These are phyloP conservation scores for Phragmatobia fuliginosa DNA, from an alignment of 2,888 invertebrate genomes.

Conservation along the genomic window DNA sequence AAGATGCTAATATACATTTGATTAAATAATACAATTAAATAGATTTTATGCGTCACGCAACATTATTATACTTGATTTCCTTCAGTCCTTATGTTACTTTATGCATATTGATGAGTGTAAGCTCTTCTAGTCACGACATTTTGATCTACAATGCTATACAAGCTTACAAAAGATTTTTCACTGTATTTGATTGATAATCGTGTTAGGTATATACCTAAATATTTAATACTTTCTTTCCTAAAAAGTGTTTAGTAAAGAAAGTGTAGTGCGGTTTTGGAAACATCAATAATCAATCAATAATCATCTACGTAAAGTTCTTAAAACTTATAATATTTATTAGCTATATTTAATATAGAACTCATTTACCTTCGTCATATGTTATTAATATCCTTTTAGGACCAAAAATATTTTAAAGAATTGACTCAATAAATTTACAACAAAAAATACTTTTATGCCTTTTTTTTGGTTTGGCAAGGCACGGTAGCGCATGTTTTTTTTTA, in stretches of 20 bases:
- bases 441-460: no score
- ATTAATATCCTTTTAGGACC: not conserved
- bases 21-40: not conserved
- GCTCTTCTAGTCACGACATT: not conserved
- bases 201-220: no score
- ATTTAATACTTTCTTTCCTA: no score
- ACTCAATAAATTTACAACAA: no score
- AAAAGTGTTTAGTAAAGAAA: not conserved
- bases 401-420: no score
- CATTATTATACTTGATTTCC: constrained; percentile 13
- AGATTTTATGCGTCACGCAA: not conserved
- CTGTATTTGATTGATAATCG: not conserved
- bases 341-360: not conserved
- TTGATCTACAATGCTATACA: not conserved
- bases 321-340: not conserved
- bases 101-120: not conserved
- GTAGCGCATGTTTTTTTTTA: no score
- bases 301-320: not conserved
- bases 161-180: not conserved
- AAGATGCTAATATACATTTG: no score
- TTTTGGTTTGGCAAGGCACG: no score
- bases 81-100: constrained; percentile 2
- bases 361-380: not conserved
- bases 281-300: not conserved
- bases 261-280: not conserved